Base-by-base conservation (phyloP, 1,140 invertebrate species). In the Lysiphlebus fabarum region DNA sequence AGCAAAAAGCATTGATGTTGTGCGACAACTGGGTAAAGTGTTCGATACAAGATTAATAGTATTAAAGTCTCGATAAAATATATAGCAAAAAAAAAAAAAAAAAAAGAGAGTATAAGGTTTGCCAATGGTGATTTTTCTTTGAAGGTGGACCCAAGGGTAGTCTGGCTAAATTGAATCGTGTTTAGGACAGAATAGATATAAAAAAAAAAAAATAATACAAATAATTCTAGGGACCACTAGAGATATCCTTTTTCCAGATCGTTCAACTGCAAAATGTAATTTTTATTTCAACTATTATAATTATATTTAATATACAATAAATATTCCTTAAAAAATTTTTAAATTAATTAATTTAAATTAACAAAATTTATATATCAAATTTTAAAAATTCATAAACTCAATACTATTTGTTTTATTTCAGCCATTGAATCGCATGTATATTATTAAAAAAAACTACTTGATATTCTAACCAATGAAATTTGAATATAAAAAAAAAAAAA, bases 31-130 rank as follows among this genome's bases (percentile, higher is more conserved):
- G 76, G 73, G 78, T 79, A 79, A 78, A 78, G 68, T 74, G 74
- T 70, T 71, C 77, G 76, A 80, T 80, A 77, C 77, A 79, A 80
- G 78, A 80, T 80, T 80, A 80, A 80, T 79, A 77, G 76, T 71
- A 65, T 66, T 76, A 65, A 71, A 64, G 45, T 38, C 58, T 59
- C 47, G 58, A 26, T 26, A 26, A 26, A 26, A 61, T 51, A 44
- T n/a, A n/a, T n/a, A n/a, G n/a, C n/a, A n/a, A n/a, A n/a, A n/a
- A n/a, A 62, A 62, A 67, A 66, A 65, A 65, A 62, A 59, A 63
- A 67, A 67, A 62, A 64, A 58, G 55, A 36, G 62, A 72, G 73
- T 70, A 71, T 1, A 4, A 26, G 68, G 65, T 67, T 65, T 65
- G 65, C 62, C 67, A 68, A 75, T 75, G 74, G 74, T 74, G 75